Evolutionary conservation across 2,113 vertebrate genomes (phyloP), one percentile per base, ranked within the genome.

Genomic region (Castor canadensis): DNA sequence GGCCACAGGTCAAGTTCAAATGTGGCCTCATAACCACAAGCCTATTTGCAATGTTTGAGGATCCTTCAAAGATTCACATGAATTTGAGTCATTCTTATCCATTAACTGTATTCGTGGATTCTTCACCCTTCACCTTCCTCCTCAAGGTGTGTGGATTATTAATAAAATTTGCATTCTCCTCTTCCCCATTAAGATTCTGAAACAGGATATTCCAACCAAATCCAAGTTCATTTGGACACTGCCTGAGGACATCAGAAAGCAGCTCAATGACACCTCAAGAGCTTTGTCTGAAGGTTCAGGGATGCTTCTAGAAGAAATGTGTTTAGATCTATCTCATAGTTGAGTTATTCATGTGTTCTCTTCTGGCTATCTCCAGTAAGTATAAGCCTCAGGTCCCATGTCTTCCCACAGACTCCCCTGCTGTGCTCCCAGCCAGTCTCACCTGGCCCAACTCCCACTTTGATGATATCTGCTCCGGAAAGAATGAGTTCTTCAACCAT

Each of bases 401-500:
- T 4, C 75, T 28, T 11, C 32, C 64, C n/a, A 2, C 6, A 69
- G 6, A 13, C 32, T 2, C 0, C 0, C 81, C 43, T 5, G 4
- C 45, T 38, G 28, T 10, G 60, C 80, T 89, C 89, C 64, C 45
- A 11, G 15, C 22, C 60, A 43, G 43, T 92, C 98, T 98, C 97
- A 99, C 99, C 99, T 98, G 99, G 99, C 87, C 99, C 99, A 0
- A 99, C 99, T 95, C 99, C 99, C 97, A 99, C 99, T 99, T 99
- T 99, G 97, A 99, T 99, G 96, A 99, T 99, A 97, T 99, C 99
- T 93, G 99, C 99, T 82, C 99, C 99, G 0, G 99, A 99, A 80
- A 99, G 99, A 98, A 99, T 99, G 73, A 99, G 99, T 94, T 99
- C 99, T 96, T 99, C 99, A 88, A 99, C 99, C 99, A 99, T 99